Evolutionary conservation across 1,140 invertebrate genomes (phyloP).

Genomic region (Heliothis subflexa): DNA sequence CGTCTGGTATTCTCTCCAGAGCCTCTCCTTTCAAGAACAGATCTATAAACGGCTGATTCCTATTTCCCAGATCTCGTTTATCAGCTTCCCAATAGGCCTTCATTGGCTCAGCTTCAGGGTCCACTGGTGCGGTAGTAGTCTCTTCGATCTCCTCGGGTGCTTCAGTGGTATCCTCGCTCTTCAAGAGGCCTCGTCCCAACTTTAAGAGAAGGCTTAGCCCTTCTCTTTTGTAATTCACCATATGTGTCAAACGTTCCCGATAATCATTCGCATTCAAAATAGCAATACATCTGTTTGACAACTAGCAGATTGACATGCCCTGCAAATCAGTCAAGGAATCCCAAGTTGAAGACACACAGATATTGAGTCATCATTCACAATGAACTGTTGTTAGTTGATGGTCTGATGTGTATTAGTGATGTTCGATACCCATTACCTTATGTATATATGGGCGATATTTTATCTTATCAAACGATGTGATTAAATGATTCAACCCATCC

Average conservation of each 20-base stretch:
- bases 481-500: conserved; percentile 58
- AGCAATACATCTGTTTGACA: conserved; percentile 70
- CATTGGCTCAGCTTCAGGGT: conserved; percentile 74
- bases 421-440: conserved; percentile 61
- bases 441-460: conserved; percentile 57
- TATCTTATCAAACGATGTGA: conserved; percentile 60
- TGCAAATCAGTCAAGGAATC: conserved; percentile 84
- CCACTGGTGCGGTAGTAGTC: conserved; percentile 51
- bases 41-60: conserved; percentile 76
- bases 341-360: conserved; percentile 85
- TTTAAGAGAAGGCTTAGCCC: conserved; percentile 81
- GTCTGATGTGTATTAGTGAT: conserved; percentile 65
- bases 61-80: conserved; percentile 66
- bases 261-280: conserved; percentile 73
- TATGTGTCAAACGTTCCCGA: conserved; percentile 71
- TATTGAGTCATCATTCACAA: conserved; percentile 73
- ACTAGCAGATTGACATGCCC: conserved; percentile 79
- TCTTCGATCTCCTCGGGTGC: conserved; percentile 52
- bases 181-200: conserved; percentile 63
- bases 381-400: conserved; percentile 65
- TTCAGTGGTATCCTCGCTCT: conserved; percentile 65
- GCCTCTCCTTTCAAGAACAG: conserved; percentile 70
- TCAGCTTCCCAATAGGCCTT: conserved; percentile 81
- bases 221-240: conserved; percentile 81
- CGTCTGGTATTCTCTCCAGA: conserved; percentile 77